phyloP scores from a whole-genome alignment of 2,888 invertebrate species.

The Orgyia antiqua region DNA sequence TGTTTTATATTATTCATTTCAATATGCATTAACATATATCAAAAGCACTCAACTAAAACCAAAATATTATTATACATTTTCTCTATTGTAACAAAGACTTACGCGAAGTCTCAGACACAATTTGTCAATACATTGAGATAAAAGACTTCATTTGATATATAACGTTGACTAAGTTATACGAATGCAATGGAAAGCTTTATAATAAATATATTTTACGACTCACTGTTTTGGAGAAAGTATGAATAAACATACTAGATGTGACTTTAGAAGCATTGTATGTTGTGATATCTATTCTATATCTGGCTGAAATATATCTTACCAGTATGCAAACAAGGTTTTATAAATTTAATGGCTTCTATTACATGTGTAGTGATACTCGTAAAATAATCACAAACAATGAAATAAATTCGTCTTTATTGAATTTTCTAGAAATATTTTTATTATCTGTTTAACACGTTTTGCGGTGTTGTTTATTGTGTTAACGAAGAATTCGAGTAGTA shows the following conservation, averaged over 20 bases:
- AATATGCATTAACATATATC: background rate
- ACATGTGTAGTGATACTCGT: too few relatives aligned
- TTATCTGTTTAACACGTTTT: too few relatives aligned
- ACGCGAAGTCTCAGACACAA: slow-evolving; percentile 13
- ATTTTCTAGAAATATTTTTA: too few relatives aligned
- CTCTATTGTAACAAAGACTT: slow-evolving; percentile 14
- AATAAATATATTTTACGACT: slow-evolving; percentile 2
- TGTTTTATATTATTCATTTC: background rate
- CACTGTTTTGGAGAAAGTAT: background rate
- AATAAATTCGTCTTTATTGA: too few relatives aligned
- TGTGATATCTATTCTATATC: background rate
- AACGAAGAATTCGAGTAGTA: too few relatives aligned
- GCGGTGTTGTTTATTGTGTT: too few relatives aligned
- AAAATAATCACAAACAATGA: too few relatives aligned
- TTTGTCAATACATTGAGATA: slow-evolving; percentile 17
- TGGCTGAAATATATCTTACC: too few relatives aligned
- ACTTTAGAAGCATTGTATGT: background rate
- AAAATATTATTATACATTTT: slow-evolving; percentile 12
- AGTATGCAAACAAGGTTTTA: too few relatives aligned
- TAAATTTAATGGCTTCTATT: too few relatives aligned
- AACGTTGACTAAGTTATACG: slow-evolving; percentile 1
- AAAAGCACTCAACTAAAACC: background rate
- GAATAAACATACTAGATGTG: background rate
- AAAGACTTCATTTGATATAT: slow-evolving; percentile 6
- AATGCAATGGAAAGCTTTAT: background rate